These are phyloP conservation scores for Epicauta chinensis DNA, from an alignment of 1,140 invertebrate genomes.

Conservation along the genomic window DNA sequence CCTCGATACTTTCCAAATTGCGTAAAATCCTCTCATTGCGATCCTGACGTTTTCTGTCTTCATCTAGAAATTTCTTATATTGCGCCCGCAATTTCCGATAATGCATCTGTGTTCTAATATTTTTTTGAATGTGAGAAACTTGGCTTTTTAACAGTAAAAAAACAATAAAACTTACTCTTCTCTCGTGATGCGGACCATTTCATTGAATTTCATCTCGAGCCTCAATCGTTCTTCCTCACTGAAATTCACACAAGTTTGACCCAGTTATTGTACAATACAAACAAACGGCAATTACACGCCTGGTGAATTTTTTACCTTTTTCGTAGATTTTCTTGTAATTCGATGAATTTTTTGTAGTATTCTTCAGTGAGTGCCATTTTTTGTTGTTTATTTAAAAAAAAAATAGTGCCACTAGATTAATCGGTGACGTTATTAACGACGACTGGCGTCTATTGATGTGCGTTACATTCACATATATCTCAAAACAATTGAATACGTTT, in stretches of 20 bases:
- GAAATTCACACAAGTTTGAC: conserved; percentile 20
- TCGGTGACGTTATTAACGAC: background rate
- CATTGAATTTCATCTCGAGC: conserved; percentile 39
- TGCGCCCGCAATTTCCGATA: conserved; percentile 48
- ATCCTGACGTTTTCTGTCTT: conserved; percentile 51
- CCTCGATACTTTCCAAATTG: conserved; percentile 52
- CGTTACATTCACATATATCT: background rate
- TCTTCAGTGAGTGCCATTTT: conserved; percentile 27
- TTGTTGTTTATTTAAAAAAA: background rate
- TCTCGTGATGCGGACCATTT: conserved; percentile 35
- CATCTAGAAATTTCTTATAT: conserved; percentile 56
- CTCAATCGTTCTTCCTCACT: conserved; percentile 38
- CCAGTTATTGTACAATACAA: conserved; percentile 29
- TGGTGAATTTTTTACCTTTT: conserved; percentile 32
- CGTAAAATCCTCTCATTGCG: conserved; percentile 53
- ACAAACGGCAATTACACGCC: conserved; percentile 22
- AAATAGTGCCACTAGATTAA: background rate
- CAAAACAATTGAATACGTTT: background rate
- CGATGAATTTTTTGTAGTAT: conserved; percentile 37
- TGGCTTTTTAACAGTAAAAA: no score
- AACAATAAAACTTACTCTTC: conserved; percentile 37
- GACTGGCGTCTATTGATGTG: background rate
- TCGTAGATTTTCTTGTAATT: conserved; percentile 38
- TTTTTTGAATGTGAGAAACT: no score
- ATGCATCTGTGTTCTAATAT: conserved; percentile 36